Conservation (phyloP, 1,140 invertebrate genomes). For the Dolichoris vasculosae region DNA sequence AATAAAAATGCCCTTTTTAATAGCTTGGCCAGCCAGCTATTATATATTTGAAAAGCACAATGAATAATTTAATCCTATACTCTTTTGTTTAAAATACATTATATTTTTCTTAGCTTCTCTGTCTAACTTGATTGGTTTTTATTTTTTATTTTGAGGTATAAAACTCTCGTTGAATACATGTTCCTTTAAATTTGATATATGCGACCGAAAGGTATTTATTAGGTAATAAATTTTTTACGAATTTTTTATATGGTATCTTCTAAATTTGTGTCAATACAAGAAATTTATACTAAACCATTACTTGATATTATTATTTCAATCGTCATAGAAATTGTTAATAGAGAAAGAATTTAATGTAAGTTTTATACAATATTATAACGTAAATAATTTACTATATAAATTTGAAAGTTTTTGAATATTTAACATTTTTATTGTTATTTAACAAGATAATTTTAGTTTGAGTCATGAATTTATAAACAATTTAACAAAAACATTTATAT, state of each 20-base stretch:
- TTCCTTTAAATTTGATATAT: background rate
- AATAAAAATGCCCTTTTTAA: conserved; percentile 6
- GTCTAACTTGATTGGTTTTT: background rate
- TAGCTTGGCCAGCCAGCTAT: conserved; percentile 17
- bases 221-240: background rate
- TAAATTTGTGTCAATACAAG: background rate
- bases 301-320: background rate
- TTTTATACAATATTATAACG: no score
- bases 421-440: no score
- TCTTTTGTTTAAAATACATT: background rate
- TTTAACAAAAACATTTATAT: no score
- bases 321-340: background rate
- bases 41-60: conserved; percentile 12
- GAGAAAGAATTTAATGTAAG: background rate
- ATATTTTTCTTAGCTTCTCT: background rate
- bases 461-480: no score
- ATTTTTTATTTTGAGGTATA: background rate
- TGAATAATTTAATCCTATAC: conserved; percentile 17
- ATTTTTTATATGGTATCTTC: background rate
- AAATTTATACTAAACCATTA: background rate
- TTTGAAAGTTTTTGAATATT: no score
- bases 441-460: no score
- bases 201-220: background rate
- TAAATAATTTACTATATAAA: no score
- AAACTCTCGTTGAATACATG: background rate